Evolutionary conservation across 2,797 vertebrate genomes (phyloP), one percentile per base, ranked within the genome.

Genomic region (Adrianichthys oophorus): DNA sequence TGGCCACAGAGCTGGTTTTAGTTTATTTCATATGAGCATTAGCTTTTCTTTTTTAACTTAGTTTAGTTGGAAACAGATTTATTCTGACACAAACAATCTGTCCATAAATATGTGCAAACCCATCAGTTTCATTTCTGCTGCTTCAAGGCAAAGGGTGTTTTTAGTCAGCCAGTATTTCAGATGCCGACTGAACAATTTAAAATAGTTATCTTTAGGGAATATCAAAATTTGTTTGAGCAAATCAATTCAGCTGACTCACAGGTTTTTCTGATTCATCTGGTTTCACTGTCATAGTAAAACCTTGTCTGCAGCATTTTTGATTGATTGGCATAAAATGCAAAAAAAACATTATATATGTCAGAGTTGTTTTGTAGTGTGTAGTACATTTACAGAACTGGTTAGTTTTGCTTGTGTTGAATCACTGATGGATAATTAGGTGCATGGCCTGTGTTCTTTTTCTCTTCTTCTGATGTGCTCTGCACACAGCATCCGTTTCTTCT

Each of bases 381-480:
- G 19, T 21, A 21, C 19, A 21, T 21, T 21, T 21, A 21, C 19
- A 21, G n/a, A 7, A 21, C 0, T 18, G 17, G 24, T 57, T 59
- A 73, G 56, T 74, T 76, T 80, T 65, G 71, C 54, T 65, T 49
- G 43, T 47, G 57, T 67, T 71, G 49, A 68, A 75, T 85, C 24
- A 23, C 48, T 75, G 65, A 80, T 63, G 58, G 74, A 76, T 87
- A 82, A 87, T 90, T 87, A 78, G 67, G 65, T 40, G 13, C 21
- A 64, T 64, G 54, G 51, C 48, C 48, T 57, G 24, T 58, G 75
- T 62, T 79, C 70, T 67, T 63, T 24, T 18, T 40, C 59, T 41
- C 59, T 56, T 65, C 56, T 59, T 74, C 68, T 69, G 53, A 80
- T 82, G 60, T 76, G 62, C 76, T 74, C 59, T 49, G n/a, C 51